phyloP scores from a whole-genome alignment of 1,140 invertebrate genomes.

The Trichomalopsis sarcophagae region DNA sequence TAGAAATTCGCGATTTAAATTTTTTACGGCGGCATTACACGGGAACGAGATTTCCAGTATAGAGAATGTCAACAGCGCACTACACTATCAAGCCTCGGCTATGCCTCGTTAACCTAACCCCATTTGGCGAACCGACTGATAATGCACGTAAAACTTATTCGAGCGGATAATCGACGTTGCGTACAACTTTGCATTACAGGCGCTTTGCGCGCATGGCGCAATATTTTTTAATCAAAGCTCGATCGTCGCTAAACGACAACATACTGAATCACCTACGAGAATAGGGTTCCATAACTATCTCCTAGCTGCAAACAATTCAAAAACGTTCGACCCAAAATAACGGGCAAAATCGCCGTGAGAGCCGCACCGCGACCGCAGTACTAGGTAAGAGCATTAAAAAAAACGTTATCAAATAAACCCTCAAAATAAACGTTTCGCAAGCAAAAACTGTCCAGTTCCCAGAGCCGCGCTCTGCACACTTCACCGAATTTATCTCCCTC shows the following conservation, averaged over 20 bases:
- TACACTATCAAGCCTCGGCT: neutral
- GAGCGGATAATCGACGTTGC: conserved; percentile 29
- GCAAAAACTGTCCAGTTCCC: neutral
- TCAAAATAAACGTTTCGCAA: conserved; percentile 5
- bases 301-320: no score
- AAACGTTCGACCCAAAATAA: no score
- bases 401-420: neutral
- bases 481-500: conserved; percentile 42
- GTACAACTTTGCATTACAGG: neutral
- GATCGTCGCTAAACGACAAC: no score
- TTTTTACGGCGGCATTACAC: neutral
- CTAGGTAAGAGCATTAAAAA: neutral
- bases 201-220: neutral
- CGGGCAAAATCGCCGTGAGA: no score
- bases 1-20: conserved; percentile 3
- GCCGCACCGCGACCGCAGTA: no score
- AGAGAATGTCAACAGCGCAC: conserved; percentile 19
- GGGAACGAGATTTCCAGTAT: neutral
- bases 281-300: no score
- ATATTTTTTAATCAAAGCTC: no score
- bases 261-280: no score
- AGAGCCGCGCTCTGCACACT: neutral
- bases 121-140: conserved; percentile 31
- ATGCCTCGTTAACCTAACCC: conserved; percentile 35
- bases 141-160: conserved; percentile 33